Base-by-base conservation (phyloP, 2,888 invertebrate species). In the Cataglyphis albicans region DNA sequence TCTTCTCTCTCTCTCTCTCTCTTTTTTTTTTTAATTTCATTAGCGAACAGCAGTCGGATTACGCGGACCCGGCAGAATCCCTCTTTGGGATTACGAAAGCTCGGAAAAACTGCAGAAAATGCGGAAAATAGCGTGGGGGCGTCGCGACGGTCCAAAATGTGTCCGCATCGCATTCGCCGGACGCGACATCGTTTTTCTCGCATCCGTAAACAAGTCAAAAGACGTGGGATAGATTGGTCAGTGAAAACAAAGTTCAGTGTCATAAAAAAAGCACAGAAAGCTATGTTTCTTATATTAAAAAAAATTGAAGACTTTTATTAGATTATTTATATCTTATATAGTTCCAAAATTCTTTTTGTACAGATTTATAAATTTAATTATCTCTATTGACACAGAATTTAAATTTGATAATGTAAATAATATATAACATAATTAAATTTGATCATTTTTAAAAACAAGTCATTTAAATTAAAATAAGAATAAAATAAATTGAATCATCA, bases 21-120 rank as follows among this genome's bases (percentile, higher is more conserved):
- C 1, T 90, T 92, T 93, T 93, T 93, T 92, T 89, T 93, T 93
- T 92, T 88, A 92, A 93, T 94, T 94, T 94, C 93, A 94, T 94
- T 94, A 94, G 92, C 91, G 92, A 93, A 92, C 92, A 92, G 92
- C 92, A 93, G 92, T 73, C 91, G 93, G 94, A 93, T 93, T 94
- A 93, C 91, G 87, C 91, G 89, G 88, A 80, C 86, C 86, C 73
- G 76, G 86, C 78, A 87, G 90, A 90, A 91, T 92, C 91, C 88
- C 92, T 91, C 90, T 91, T 88, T 87, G 89, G 93, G 93, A 93
- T 93, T 93, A 94, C 85, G 89, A 91, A 91, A 92, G 91, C 92
- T 91, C 91, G 90, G 92, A 92, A 93, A 93, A 93, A 93, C 93
- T 92, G 84, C 84, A 86, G 76, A 76, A 88, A 89, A 87, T 89